Percentiles rank a stretch among this genome's conserved stretches.
Evolutionary conservation across 2,113 vertebrate species (phyloP).

Genomic region (Nothocercus julius): DNA sequence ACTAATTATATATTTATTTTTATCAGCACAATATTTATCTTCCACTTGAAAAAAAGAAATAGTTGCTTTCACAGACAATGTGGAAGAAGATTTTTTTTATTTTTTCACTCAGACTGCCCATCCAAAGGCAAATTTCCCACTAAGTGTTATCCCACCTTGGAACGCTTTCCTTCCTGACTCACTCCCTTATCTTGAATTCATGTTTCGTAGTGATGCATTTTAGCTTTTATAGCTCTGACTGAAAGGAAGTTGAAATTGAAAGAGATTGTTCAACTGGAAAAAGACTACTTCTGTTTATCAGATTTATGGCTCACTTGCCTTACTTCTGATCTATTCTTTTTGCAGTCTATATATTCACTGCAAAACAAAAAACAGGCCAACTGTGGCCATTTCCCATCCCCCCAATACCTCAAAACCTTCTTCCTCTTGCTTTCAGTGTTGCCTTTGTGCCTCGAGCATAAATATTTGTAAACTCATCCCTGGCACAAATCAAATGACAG

Average conservation of each 20-base stretch:
- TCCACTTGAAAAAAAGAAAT: not conserved
- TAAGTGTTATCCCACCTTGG: not conserved
- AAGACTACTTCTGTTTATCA: not conserved
- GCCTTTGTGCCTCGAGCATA: not conserved
- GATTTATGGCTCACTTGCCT: not conserved
- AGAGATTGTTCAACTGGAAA: not conserved
- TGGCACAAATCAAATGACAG: not conserved
- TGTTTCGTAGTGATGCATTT: not conserved
- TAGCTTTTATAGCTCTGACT: not conserved
- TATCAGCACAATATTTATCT: not conserved
- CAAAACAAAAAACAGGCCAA: not conserved
- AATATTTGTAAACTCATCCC: not conserved
- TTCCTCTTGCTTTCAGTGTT: not conserved
- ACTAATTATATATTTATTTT: not conserved
- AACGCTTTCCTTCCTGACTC: not conserved
- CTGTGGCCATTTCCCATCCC: accelerated
- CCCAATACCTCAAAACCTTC: not conserved
- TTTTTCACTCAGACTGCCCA: not conserved
- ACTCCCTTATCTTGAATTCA: not conserved
- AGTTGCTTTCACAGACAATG: not conserved
- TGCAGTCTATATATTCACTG: not conserved
- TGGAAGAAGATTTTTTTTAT: not conserved
- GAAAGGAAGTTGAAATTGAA: not conserved
- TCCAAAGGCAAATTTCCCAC: not conserved
- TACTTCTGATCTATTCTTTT: not conserved